phyloP scores from a whole-genome alignment of 1,140 invertebrate species.

The Popillia japonica region DNA sequence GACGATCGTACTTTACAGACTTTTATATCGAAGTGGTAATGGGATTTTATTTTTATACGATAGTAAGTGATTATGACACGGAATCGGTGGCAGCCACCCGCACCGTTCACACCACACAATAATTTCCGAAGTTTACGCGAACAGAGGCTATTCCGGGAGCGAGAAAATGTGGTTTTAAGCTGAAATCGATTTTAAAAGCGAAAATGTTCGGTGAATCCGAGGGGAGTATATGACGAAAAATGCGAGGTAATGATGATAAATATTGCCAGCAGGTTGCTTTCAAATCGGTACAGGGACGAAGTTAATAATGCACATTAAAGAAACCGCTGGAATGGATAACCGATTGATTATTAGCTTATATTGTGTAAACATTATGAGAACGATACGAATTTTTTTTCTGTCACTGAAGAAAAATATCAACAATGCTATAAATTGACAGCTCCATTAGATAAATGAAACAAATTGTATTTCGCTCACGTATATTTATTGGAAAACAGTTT shows the following conservation, averaged over 20 bases:
- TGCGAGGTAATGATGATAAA: constrained; percentile 5
- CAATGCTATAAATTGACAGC: neutral
- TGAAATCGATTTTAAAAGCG: constrained; percentile 1
- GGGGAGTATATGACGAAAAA: neutral
- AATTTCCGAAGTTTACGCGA: neutral
- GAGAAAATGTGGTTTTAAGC: neutral
- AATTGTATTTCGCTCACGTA: too few relatives aligned
- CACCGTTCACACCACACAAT: neutral
- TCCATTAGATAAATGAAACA: neutral
- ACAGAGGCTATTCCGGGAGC: neutral
- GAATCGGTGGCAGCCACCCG: neutral
- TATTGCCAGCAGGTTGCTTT: neutral
- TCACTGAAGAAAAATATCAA: neutral
- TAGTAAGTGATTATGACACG: neutral
- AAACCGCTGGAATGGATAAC: neutral
- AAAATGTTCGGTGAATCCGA: neutral
- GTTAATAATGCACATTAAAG: neutral
- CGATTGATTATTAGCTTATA: neutral
- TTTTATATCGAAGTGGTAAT: neutral
- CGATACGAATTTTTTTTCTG: neutral
- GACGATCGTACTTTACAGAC: neutral
- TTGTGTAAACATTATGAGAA: neutral
- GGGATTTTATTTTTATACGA: neutral
- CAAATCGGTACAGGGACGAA: neutral
- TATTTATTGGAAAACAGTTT: too few relatives aligned